Percentiles rank a stretch among this genome's conserved stretches.
phyloP scores from a whole-genome alignment of 1,140 invertebrate species.

The Cyclina sinensis region DNA sequence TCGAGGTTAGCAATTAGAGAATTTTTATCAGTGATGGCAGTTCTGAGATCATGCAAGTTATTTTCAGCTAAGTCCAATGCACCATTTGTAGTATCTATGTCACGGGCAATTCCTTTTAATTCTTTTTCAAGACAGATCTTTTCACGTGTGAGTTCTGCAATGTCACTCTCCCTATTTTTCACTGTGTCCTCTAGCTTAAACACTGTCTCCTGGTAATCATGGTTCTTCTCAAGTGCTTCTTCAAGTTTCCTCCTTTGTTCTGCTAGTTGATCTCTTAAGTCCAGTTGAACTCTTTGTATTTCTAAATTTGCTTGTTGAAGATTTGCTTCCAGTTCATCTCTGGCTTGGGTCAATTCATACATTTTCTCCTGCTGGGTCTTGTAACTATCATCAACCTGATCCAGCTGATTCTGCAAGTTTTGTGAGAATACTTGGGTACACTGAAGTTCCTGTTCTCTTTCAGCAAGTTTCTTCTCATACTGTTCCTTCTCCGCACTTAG shows the following conservation, averaged over 20 bases:
- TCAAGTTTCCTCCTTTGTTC: slow-evolving; percentile 1
- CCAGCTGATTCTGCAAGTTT: slow-evolving; percentile 37
- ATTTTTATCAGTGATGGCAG: neutral
- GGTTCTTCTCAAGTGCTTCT: slow-evolving; percentile 14
- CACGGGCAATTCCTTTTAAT: neutral
- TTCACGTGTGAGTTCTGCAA: slow-evolving; percentile 37
- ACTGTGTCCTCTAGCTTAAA: slow-evolving; percentile 27
- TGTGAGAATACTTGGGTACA: slow-evolving; percentile 57
- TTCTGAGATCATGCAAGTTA: slow-evolving; percentile 25
- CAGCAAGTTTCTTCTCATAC: slow-evolving; percentile 20
- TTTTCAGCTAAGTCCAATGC: neutral
- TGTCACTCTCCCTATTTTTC: slow-evolving; percentile 40
- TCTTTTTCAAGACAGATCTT: slow-evolving; percentile 14
- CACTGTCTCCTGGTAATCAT: slow-evolving; percentile 47
- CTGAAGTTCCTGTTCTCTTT: slow-evolving; percentile 49
- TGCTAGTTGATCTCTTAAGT: neutral
- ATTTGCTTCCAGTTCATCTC: slow-evolving; percentile 13
- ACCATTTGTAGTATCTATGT: neutral
- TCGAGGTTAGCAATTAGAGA: slow-evolving; percentile 7
- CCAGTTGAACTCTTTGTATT: slow-evolving; percentile 25
- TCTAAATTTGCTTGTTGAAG: slow-evolving; percentile 44
- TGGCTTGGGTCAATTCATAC: slow-evolving; percentile 1
- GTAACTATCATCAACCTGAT: slow-evolving; percentile 38
- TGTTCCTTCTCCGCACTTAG: slow-evolving; percentile 9
- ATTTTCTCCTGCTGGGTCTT: slow-evolving; percentile 48